Evolutionary conservation across 1,140 invertebrate genomes (phyloP).

Genomic region (Diachasmimorpha longicaudata): DNA sequence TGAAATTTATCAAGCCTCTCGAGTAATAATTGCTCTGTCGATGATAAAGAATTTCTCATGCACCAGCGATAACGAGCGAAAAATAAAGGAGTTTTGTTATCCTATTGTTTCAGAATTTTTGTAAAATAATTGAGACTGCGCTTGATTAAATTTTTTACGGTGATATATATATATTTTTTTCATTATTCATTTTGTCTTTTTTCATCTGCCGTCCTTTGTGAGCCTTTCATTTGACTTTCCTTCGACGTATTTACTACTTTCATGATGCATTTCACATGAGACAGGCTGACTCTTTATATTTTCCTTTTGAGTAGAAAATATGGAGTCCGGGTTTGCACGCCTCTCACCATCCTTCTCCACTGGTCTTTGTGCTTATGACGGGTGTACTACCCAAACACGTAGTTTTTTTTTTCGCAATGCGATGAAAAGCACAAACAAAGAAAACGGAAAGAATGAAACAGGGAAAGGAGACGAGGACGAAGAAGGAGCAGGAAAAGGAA

Average conservation of each 20-base stretch:
- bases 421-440: conserved; percentile 21
- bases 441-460: conserved; percentile 21
- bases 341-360: neutral
- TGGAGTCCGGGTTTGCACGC: neutral
- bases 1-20: conserved; percentile 11
- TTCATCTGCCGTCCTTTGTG: too few species aligned
- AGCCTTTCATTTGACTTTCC: neutral
- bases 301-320: neutral
- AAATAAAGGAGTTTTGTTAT: neutral
- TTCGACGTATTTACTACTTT: neutral
- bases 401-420: neutral
- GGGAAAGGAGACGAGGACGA: neutral
- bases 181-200: too few species aligned
- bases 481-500: conserved; percentile 7
- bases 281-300: neutral
- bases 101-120: neutral
- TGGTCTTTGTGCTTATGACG: neutral
- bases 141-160: neutral
- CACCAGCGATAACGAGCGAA: neutral
- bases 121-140: neutral
- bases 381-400: neutral
- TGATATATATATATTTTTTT: too few species aligned
- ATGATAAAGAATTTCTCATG: conserved; percentile 2
- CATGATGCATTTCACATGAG: neutral
- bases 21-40: conserved; percentile 9